phyloP scores from a whole-genome alignment of 2,113 vertebrate species.

The Sminthopsis crassicaudata region DNA sequence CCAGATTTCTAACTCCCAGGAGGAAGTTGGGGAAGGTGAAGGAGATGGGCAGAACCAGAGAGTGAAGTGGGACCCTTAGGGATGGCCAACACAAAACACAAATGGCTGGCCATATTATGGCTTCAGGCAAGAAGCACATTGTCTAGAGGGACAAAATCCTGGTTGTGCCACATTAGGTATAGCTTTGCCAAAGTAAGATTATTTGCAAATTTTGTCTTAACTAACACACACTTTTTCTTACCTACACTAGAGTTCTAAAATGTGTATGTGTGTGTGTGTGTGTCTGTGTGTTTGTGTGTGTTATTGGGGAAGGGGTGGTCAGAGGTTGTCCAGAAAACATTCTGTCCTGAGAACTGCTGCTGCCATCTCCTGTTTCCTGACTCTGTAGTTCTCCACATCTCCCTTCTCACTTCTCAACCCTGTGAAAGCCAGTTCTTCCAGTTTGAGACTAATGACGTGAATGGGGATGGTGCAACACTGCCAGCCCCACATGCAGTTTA shows the following conservation, averaged over 20 bases:
- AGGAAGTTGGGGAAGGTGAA: neutral
- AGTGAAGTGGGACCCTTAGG: neutral
- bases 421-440: slow-evolving; percentile 65
- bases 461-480: slow-evolving; percentile 12
- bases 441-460: slow-evolving; percentile 7
- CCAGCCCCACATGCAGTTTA: slow-evolving; percentile 38
- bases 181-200: neutral
- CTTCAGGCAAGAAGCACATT: neutral
- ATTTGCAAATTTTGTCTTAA: neutral
- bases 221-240: neutral
- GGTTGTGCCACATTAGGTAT: neutral
- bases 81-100: neutral
- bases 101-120: neutral
- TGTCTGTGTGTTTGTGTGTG: neutral
- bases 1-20: neutral
- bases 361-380: neutral
- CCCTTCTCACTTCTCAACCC: neutral
- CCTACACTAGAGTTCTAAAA: neutral
- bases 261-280: neutral
- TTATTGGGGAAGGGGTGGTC: neutral
- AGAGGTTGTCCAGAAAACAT: neutral
- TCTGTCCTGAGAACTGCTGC: neutral
- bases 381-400: neutral
- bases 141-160: neutral
- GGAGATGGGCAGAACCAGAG: neutral